These are phyloP conservation scores for Telmatochromis brachygnathus DNA, from an alignment of 2,113 vertebrate species.

Conservation along the genomic window DNA sequence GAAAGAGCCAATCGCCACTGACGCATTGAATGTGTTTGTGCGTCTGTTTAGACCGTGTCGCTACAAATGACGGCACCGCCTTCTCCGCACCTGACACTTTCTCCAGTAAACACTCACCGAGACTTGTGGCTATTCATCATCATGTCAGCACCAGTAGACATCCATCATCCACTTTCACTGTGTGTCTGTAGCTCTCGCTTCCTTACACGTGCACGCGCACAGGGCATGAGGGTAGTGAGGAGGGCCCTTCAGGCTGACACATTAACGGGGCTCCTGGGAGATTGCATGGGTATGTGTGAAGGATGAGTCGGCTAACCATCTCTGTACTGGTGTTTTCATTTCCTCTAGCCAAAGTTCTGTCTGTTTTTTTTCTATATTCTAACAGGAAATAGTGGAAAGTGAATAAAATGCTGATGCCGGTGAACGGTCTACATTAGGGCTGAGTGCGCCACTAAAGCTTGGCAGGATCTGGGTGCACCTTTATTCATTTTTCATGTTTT, in stretches of 20 bases:
- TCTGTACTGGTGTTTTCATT: constrained; percentile 21
- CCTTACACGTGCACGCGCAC: background rate
- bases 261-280: background rate
- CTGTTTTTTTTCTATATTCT: background rate
- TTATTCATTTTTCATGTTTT: constrained; percentile 38
- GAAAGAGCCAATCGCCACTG: background rate
- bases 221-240: background rate
- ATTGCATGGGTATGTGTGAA: constrained; percentile 15
- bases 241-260: constrained; percentile 6
- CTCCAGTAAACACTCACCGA: constrained; percentile 12
- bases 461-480: background rate
- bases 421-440: background rate
- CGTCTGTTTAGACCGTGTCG: background rate
- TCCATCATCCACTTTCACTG: constrained; percentile 17
- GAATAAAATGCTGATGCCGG: constrained; percentile 8
- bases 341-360: background rate
- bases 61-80: constrained; percentile 4
- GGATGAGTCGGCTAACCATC: constrained; percentile 16
- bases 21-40: background rate
- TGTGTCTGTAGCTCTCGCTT: background rate
- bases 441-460: background rate
- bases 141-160: constrained; percentile 40
- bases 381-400: background rate
- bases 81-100: constrained; percentile 23
- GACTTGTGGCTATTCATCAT: constrained; percentile 43